These are phyloP conservation scores for Cuculus canorus DNA, from an alignment of 2,797 vertebrate species.

Conservation along the genomic window DNA sequence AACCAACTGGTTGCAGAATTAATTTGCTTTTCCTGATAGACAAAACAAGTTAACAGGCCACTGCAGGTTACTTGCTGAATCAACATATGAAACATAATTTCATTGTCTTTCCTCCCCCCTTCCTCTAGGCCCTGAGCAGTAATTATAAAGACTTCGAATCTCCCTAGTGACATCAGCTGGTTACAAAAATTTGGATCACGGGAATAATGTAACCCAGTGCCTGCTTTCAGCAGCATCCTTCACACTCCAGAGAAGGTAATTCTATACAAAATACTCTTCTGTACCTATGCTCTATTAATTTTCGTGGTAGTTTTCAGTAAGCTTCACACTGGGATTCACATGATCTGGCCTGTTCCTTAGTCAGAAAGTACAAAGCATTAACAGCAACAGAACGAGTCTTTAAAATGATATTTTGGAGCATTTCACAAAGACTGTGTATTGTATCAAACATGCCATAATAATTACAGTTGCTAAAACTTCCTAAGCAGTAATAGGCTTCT, in stretches of 20 bases:
- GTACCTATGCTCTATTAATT: slow-evolving; percentile 55
- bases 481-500: neutral
- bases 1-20: slow-evolving; percentile 42
- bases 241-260: slow-evolving; percentile 57
- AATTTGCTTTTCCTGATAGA: slow-evolving; percentile 54
- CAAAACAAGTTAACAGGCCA: slow-evolving; percentile 49
- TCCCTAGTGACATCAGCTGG: slow-evolving; percentile 75
- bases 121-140: slow-evolving; percentile 59
- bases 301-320: slow-evolving; percentile 45
- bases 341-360: neutral
- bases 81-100: slow-evolving; percentile 65
- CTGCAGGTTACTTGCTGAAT: slow-evolving; percentile 50
- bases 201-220: slow-evolving; percentile 57
- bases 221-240: slow-evolving; percentile 40
- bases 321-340: slow-evolving; percentile 27
- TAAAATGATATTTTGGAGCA: neutral
- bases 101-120: slow-evolving; percentile 36
- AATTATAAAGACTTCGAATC: slow-evolving; percentile 74
- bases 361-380: slow-evolving; percentile 12
- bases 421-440: neutral
- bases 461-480: slow-evolving; percentile 51
- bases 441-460: slow-evolving; percentile 26
- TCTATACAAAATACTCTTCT: slow-evolving; percentile 43
- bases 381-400: neutral
- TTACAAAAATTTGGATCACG: slow-evolving; percentile 76